Conservation (phyloP, 1,140 invertebrate species). For the Drosophila lini region DNA sequence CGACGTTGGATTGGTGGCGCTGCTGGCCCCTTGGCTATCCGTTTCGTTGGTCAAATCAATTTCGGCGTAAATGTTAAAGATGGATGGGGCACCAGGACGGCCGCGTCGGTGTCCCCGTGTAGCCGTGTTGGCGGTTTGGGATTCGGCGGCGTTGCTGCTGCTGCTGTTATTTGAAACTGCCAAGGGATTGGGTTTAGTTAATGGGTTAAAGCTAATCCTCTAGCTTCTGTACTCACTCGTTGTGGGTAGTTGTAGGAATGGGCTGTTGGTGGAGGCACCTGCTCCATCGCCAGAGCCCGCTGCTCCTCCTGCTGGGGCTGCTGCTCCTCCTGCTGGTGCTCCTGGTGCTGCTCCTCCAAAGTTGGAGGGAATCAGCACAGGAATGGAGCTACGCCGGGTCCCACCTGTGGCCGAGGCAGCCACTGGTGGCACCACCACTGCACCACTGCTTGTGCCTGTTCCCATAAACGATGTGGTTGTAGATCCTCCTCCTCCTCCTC, state of each 20-base stretch:
- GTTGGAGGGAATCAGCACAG: slow-evolving; percentile 18
- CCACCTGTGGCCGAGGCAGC: slow-evolving; percentile 30
- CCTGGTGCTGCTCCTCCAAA: neutral
- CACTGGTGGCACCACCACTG: slow-evolving; percentile 22
- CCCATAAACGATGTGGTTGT: slow-evolving; percentile 1
- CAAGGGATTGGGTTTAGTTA: neutral
- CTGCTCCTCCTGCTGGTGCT: neutral
- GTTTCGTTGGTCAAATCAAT: slow-evolving; percentile 68
- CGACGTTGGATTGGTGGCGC: neutral
- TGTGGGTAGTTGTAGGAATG: slow-evolving; percentile 8
- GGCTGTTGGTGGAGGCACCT: neutral
- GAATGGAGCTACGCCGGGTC: slow-evolving; percentile 24
- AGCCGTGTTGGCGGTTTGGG: neutral
- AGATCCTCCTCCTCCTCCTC: neutral
- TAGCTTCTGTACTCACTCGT: neutral
- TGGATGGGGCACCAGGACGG: slow-evolving; percentile 25
- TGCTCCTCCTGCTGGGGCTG: neutral
- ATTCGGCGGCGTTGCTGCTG: slow-evolving; percentile 5
- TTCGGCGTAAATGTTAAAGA: slow-evolving; percentile 68
- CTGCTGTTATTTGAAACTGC: neutral
- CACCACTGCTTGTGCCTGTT: no score
- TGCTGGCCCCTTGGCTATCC: slow-evolving; percentile 33
- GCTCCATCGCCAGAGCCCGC: neutral
- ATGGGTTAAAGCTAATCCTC: neutral
- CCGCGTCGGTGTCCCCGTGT: slow-evolving; percentile 33